Evolutionary conservation across 2,797 vertebrate genomes (phyloP).

Genomic region (Amazonetta brasiliensis): DNA sequence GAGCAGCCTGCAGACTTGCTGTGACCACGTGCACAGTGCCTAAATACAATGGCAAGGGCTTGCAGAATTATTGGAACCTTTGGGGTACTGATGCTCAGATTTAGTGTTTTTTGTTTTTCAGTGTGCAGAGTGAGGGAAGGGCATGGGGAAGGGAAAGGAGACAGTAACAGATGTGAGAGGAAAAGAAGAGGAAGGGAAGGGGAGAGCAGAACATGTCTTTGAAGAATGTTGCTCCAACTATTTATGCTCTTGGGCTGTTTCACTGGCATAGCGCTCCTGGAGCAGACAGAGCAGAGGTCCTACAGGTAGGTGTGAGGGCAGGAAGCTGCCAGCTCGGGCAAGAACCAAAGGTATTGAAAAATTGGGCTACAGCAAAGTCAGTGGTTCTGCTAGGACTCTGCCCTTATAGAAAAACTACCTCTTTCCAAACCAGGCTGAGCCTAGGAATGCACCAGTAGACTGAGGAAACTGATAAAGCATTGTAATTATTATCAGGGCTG

Average conservation of each 20-base stretch:
- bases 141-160: background rate
- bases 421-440: background rate
- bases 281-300: background rate
- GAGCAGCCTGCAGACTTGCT: background rate
- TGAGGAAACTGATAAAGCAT: background rate
- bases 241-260: background rate
- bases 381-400: background rate
- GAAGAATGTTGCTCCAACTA: background rate
- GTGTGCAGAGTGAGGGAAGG: accelerated
- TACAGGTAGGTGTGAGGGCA: background rate
- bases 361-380: background rate
- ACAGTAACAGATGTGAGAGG: background rate
- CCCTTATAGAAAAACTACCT: background rate
- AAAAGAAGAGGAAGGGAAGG: background rate
- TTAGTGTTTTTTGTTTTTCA: background rate
- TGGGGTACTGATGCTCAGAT: accelerated
- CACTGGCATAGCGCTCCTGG: background rate
- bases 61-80: accelerated
- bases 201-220: background rate
- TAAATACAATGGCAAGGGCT: background rate
- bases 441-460: background rate
- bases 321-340: background rate
- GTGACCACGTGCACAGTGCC: too few relatives aligned
- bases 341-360: background rate
- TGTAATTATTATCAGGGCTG: background rate